Percentiles rank a stretch among this genome's conserved stretches.
Conservation (phyloP, 2,113 vertebrate species). For the Pao palembangensis region DNA sequence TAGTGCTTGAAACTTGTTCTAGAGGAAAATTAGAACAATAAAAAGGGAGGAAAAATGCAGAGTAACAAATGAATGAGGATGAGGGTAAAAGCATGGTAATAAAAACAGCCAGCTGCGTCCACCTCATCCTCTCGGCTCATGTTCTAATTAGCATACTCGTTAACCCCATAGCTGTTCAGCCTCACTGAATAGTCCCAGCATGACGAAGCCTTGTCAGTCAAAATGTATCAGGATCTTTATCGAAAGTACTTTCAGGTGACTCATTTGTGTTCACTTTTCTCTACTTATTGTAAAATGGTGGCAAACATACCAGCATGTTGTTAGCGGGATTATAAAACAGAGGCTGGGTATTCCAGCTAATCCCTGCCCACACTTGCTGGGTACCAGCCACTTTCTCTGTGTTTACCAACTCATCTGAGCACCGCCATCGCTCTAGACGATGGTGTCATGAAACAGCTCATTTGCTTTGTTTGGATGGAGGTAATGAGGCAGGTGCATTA, state of each 20-base stretch:
- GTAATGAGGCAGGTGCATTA: not conserved
- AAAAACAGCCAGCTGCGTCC: not conserved
- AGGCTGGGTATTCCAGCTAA: not conserved
- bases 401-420: constrained; percentile 15
- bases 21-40: constrained; percentile 9
- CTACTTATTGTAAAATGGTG: too few species aligned
- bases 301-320: too few species aligned
- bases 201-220: constrained; percentile 1
- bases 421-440: constrained; percentile 1
- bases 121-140: constrained; percentile 10
- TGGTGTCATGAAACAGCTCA: not conserved
- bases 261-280: not conserved
- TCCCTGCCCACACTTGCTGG: constrained; percentile 8
- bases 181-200: constrained; percentile 5
- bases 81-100: not conserved
- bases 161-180: constrained; percentile 11
- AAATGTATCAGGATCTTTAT: not conserved
- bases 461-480: constrained; percentile 17
- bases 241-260: not conserved
- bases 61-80: constrained; percentile 1
- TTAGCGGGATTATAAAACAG: constrained; percentile 8
- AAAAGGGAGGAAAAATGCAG: constrained; percentile 4
- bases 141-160: constrained; percentile 24
- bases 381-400: constrained; percentile 13
- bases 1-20: not conserved